Evolutionary conservation across 2,888 invertebrate species (phyloP), one percentile per base, ranked within the genome.

Genomic region (Camponotus fellah): DNA sequence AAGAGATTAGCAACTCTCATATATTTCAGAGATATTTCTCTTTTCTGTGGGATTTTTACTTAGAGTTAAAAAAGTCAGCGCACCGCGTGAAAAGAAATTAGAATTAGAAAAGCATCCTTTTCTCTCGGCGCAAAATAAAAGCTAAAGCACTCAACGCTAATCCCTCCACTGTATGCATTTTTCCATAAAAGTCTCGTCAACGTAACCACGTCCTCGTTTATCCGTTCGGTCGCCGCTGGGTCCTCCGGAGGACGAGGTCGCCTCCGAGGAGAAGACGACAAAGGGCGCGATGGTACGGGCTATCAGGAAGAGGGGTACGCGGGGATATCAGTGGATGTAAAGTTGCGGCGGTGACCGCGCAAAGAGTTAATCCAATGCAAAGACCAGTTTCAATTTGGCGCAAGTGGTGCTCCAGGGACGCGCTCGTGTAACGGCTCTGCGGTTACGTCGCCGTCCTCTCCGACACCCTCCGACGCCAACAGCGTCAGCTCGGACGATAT

Each of bases 311-410:
- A 62, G 72, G 32, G 64, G 14, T 75, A 34, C 32, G n/a, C 12
- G 74, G 77, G 79, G 49, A 69, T 68, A 81, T 71, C 84, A 49
- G 80, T 66, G 77, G 68, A 60, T 79, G 79, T 69, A 68, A 88
- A 88, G 88, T 89, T 88, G 87, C 83, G 79, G 74, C 72, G 26
- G 66, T 60, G 56, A 69, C 62, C 89, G 77, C 81, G 91, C 90
- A 90, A 92, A 92, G 91, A 92, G 92, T 92, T 93, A 93, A 93
- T 93, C 92, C 91, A 85, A 92, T 93, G 93, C 92, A 92, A 93
- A 92, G 93, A 91, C 92, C 91, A 93, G 92, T 93, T 94, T 93
- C 93, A 93, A 94, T 94, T 94, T 93, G 91, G 92, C 88, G 88
- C 89, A 85, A 91, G 93, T 92, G 88, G 91, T 81, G 84, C 92